Evolutionary conservation across 2,113 vertebrate species (phyloP).

Genomic region (Hystrix cristata): DNA sequence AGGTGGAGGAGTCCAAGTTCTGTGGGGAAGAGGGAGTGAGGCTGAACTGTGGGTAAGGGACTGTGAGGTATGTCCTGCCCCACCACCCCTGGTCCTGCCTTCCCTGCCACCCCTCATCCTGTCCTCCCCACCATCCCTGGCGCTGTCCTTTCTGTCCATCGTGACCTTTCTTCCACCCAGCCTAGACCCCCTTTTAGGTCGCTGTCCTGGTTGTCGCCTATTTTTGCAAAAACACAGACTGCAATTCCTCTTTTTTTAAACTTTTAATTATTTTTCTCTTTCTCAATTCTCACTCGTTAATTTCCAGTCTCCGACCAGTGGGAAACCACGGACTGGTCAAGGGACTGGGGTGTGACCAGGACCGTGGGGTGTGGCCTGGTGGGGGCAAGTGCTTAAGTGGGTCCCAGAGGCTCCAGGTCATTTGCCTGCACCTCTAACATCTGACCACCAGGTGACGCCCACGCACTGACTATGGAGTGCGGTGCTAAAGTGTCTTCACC

Average conservation of each 20-base stretch:
- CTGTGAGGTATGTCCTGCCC: not conserved
- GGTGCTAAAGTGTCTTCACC: rapidly evolving
- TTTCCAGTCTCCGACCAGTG: not conserved
- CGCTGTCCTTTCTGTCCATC: rapidly evolving
- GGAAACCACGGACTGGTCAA: not conserved
- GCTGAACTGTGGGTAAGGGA: slow-evolving; percentile 81
- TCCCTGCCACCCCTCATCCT: too few species aligned
- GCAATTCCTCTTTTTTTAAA: not conserved
- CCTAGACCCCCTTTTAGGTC: not conserved
- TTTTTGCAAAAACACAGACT: not conserved
- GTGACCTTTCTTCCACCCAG: not conserved
- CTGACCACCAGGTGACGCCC: not conserved
- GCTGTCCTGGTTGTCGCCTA: not conserved
- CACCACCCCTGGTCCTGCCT: rapidly evolving
- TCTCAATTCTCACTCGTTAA: not conserved
- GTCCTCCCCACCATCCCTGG: not conserved
- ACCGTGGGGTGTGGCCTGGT: not conserved
- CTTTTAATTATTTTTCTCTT: too few species aligned
- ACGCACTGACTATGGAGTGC: rapidly evolving
- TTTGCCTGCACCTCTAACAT: not conserved
- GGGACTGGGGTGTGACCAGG: not conserved
- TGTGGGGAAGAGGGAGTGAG: slow-evolving; percentile 87
- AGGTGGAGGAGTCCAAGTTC: slow-evolving; percentile 93
- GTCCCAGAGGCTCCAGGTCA: too few species aligned
- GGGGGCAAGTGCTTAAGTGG: not conserved